Conservation (phyloP, 2,113 vertebrate species). For the Hepsetus odoe region DNA sequence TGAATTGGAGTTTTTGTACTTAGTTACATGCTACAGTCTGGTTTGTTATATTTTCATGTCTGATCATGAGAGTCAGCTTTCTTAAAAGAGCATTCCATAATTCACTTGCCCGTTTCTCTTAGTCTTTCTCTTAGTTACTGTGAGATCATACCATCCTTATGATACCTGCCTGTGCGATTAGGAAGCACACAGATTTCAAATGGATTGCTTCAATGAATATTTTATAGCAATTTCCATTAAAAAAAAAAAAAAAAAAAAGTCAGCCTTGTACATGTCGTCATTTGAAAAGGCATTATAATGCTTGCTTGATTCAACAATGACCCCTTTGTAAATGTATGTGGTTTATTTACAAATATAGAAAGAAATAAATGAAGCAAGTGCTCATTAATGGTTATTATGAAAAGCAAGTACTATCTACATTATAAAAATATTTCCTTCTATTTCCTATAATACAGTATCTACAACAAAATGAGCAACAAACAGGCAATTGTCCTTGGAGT, state of each 20-base stretch:
- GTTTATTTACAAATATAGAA: slow-evolving; percentile 74
- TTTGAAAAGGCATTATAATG: too few species aligned
- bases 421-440: slow-evolving; percentile 77
- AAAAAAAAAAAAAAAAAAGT: too few species aligned
- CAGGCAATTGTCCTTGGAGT: neutral
- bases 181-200: slow-evolving; percentile 1
- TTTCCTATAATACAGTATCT: slow-evolving; percentile 78
- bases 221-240: slow-evolving; percentile 8
- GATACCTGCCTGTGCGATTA: neutral
- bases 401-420: slow-evolving; percentile 62
- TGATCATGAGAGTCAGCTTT: neutral
- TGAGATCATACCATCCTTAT: neutral
- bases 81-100: neutral
- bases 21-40: neutral
- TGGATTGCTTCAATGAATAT: neutral
- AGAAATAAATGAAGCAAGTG: slow-evolving; percentile 32
- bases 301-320: neutral
- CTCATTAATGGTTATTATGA: slow-evolving; percentile 55
- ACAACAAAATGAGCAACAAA: slow-evolving; percentile 67
- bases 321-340: slow-evolving; percentile 38
- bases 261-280: too few species aligned
- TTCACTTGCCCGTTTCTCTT: neutral
- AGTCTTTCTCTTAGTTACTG: neutral
- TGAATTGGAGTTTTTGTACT: neutral
- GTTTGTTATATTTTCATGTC: neutral